phyloP scores from a whole-genome alignment of 2,888 invertebrate genomes.

The Clunio marinus region DNA sequence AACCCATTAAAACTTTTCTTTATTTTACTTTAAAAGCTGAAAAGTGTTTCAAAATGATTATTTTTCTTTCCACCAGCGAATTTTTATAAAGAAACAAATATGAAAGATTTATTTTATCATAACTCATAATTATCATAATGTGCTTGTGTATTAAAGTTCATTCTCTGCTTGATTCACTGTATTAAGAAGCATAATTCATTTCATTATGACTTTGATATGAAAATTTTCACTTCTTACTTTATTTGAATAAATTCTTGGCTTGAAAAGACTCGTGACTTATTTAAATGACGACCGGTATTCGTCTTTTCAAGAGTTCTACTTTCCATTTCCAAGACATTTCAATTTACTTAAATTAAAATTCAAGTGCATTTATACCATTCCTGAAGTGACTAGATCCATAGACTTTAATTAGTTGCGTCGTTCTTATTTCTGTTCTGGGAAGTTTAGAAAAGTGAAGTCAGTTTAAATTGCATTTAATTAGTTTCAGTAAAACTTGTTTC shows the following conservation, averaged over 20 bases:
- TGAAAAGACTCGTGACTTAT: no score
- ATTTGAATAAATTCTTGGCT: no score
- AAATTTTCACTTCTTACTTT: no score
- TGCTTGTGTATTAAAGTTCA: neutral
- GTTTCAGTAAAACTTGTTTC: constrained; percentile 4
- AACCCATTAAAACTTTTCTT: no score
- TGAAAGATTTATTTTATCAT: constrained; percentile 14
- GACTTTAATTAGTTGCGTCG: constrained; percentile 21
- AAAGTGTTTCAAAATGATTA: no score
- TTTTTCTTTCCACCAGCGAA: no score
- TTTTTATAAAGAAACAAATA: neutral
- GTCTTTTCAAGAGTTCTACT: no score
- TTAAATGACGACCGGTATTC: no score
- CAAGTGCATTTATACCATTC: neutral
- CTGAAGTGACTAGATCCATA: constrained; percentile 28
- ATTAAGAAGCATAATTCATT: neutral
- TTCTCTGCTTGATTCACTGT: neutral
- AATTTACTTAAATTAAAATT: neutral
- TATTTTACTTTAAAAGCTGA: no score
- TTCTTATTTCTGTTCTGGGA: neutral
- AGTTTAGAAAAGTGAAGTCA: constrained; percentile 4
- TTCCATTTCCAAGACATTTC: no score
- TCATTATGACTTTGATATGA: neutral
- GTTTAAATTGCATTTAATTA: constrained; percentile 32
- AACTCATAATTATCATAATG: constrained; percentile 22